Evolutionary conservation across 2,888 invertebrate species (phyloP).

Genomic region (Philhelius pedissequus): DNA sequence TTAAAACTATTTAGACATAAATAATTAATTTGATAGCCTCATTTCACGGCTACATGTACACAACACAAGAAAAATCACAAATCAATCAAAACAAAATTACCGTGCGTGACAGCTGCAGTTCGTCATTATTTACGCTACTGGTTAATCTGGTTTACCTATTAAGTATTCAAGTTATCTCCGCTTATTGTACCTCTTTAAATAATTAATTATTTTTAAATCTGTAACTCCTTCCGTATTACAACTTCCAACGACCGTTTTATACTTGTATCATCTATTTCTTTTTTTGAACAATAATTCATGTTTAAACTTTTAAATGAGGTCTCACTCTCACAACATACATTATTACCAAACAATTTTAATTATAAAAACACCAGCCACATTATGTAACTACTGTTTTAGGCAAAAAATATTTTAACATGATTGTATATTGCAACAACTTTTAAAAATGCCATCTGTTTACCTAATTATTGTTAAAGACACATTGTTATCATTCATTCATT

Average conservation of each 20-base stretch:
- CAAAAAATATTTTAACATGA: conserved; percentile 20
- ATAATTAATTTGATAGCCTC: not conserved
- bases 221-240: conserved; percentile 14
- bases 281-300: not conserved
- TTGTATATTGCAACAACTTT: conserved; percentile 13
- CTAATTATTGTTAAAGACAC: conserved; percentile 40
- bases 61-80: not conserved
- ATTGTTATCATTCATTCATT: conserved; percentile 19
- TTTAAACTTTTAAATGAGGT: not conserved
- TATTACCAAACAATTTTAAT: not conserved
- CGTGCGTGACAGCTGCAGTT: conserved; percentile 27
- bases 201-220: not conserved
- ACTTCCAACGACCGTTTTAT: not conserved
- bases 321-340: not conserved
- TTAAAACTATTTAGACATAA: not conserved
- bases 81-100: conserved; percentile 13
- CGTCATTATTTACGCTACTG: conserved; percentile 11
- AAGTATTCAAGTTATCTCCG: not conserved
- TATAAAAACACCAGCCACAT: not conserved
- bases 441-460: conserved; percentile 53
- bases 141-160: conserved; percentile 26
- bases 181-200: not conserved
- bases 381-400: conserved; percentile 44
- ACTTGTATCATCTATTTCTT: not conserved
- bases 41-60: not conserved